A percentile compares a stretch with the other conserved stretches of the same genome.
These are phyloP conservation scores for Megaleporinus macrocephalus DNA, from an alignment of 2,113 vertebrate species.

Conservation along the genomic window DNA sequence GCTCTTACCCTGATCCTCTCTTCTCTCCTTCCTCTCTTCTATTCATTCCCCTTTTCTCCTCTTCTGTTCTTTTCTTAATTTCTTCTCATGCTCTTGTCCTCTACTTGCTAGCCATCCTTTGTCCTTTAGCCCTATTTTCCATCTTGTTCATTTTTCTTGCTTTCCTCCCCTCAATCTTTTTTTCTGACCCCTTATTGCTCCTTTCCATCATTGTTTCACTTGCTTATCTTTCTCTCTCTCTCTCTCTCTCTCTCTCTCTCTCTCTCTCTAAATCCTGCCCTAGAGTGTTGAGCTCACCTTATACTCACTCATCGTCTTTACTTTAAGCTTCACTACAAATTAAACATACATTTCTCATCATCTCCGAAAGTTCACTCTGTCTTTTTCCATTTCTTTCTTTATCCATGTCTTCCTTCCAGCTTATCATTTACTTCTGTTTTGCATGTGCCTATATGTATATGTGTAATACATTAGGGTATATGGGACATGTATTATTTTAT, in stretches of 20 bases:
- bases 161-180: not conserved
- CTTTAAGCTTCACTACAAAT: conserved; percentile 12
- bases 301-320: not conserved
- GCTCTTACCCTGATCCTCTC: conserved; percentile 22
- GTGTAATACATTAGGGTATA: no score
- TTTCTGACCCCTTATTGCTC: not conserved
- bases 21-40: not conserved
- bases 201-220: conserved; percentile 14
- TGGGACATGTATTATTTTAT: no score
- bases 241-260: not conserved
- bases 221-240: conserved; percentile 19
- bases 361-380: not conserved
- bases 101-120: conserved; percentile 3
- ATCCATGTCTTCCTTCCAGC: not conserved
- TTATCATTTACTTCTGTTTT: not conserved
- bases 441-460: not conserved
- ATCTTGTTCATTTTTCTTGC: not conserved
- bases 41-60: not conserved
- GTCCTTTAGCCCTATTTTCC: conserved; percentile 40
- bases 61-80: not conserved
- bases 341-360: not conserved
- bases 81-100: no score
- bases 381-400: not conserved
- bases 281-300: not conserved
- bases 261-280: conserved; percentile 8